Conservation (phyloP, 2,797 vertebrate species). For the Leptatherina wallacei region DNA sequence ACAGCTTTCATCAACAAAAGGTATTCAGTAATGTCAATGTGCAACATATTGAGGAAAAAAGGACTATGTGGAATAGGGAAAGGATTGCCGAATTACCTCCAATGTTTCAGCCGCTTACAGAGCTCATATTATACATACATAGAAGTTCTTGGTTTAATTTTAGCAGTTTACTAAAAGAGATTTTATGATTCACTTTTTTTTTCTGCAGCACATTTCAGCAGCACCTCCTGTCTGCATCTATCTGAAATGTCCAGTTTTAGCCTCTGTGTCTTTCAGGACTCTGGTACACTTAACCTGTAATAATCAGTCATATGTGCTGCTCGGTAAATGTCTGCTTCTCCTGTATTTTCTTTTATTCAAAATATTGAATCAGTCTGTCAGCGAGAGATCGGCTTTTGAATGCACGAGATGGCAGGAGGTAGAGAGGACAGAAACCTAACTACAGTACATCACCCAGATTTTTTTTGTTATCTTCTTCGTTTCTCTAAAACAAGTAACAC, state of each 20-base stretch:
- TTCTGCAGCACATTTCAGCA: not conserved
- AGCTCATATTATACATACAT: not conserved
- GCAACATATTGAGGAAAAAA: not conserved
- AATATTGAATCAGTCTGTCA: not conserved
- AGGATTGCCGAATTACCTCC: not conserved
- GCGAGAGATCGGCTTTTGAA: not conserved
- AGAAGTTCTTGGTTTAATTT: not conserved
- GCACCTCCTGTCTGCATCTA: not conserved
- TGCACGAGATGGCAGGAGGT: not conserved
- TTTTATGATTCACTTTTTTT: not conserved
- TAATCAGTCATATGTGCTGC: not conserved
- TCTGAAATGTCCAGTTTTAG: not conserved
- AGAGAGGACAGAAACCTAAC: not conserved
- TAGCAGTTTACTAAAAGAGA: not conserved
- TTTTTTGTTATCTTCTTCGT: not conserved
- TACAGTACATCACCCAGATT: not conserved
- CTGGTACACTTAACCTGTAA: not conserved
- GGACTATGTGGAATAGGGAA: not conserved
- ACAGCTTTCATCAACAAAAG: constrained; percentile 86
- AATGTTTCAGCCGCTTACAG: not conserved
- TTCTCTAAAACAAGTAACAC: not conserved
- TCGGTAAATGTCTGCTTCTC: not conserved
- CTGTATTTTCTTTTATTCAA: not conserved
- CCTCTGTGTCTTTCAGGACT: not conserved
- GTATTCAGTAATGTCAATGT: constrained; percentile 24